Base-by-base conservation (phyloP, 2,797 vertebrate genomes). In the Coracias cyanogaster region DNA sequence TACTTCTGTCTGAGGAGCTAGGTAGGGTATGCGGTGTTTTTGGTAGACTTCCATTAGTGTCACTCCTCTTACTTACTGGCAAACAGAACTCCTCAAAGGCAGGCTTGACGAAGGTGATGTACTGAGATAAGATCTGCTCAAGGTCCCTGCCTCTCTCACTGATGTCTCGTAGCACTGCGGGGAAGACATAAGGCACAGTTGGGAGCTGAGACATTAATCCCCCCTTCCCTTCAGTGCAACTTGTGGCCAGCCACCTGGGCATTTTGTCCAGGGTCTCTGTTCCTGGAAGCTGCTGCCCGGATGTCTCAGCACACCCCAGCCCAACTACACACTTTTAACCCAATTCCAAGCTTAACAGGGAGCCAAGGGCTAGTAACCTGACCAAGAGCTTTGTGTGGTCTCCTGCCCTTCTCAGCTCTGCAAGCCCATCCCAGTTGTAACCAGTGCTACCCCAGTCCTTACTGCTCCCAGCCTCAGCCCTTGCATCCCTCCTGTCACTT, bases 31-130 rank as follows among this genome's bases (percentile, higher is more conserved):
- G 29, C 67, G 15, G 55, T 24, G 7, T 54, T 79, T 64, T 31
- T 45, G 64, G 18, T 60, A 25, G 21, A 37, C 18, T 62, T n/a
- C 2, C 0, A 0, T 0, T 26, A 17, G 12, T 8, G 16, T 37
- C 61, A 5, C 26, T 62, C 33, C 48, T 54, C 49, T 43, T 86
- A 98, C 99, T 99, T 97, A 99, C 99, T 84, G 99, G 99, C 96
- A 99, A 97, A 96, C 99, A 99, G 98, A 99, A 99, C 96, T 99
- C 99, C 97, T 99, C 99, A 15, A 99, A 99, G 71, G 99, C 99
- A 80, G 99, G 99, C 95, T 99, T 99, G 95, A 99, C 99, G 9
- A 99, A 99, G 11, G 98, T 99, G 73, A 99, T 99, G 92, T 99
- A 99, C 97, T 99, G 99, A 8, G 98, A 98, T 6, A 99, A 95